phyloP scores from a whole-genome alignment of 2,797 vertebrate species.

The Gobionotothen gibberifrons region DNA sequence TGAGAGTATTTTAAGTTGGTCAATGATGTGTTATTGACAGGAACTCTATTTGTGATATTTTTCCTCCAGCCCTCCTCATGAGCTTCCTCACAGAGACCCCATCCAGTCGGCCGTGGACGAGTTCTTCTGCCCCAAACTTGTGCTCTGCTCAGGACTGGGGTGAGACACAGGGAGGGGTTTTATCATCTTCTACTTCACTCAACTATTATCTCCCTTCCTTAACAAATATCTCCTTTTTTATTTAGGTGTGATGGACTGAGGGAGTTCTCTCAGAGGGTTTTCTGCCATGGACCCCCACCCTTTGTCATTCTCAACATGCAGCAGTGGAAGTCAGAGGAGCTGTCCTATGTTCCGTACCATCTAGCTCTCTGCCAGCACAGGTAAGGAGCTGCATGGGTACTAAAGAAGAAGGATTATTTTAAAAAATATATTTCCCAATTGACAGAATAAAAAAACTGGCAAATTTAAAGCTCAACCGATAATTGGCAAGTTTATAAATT shows the following conservation, averaged over 20 bases:
- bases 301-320: constrained; percentile 95
- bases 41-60: neutral
- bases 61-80: constrained; percentile 85
- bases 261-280: constrained; percentile 89
- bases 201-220: neutral
- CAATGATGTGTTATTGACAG: neutral
- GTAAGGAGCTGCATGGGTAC: constrained; percentile 67
- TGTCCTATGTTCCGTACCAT: constrained; percentile 91
- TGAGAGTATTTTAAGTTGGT: neutral
- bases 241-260: constrained; percentile 87
- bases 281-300: constrained; percentile 89
- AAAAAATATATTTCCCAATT: neutral
- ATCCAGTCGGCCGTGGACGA: constrained; percentile 89
- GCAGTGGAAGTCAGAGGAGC: constrained; percentile 91
- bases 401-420: neutral
- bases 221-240: neutral
- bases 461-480: neutral
- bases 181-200: neutral
- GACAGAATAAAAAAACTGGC: neutral
- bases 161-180: constrained; percentile 64
- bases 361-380: constrained; percentile 90
- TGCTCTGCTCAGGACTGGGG: constrained; percentile 87
- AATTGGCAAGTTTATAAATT: too few species aligned
- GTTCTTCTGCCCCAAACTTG: constrained; percentile 89
- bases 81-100: constrained; percentile 88